These are phyloP conservation scores for Regulus satrapa DNA, from an alignment of 2,113 vertebrate genomes.

Conservation along the genomic window DNA sequence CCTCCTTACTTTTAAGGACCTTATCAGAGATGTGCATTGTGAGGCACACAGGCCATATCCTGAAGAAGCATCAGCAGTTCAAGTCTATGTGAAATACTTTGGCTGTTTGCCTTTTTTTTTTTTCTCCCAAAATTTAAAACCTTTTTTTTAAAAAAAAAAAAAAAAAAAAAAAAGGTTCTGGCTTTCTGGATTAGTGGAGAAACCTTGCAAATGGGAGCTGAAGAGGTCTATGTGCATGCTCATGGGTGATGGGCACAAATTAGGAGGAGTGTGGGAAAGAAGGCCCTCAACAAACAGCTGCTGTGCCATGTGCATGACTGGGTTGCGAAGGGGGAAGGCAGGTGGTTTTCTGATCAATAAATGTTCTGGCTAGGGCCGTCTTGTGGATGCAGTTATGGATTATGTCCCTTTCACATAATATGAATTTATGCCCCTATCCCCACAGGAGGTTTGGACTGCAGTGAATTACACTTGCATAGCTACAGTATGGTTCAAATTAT, in stretches of 20 bases:
- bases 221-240: slow-evolving; percentile 45
- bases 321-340: background rate
- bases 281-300: slow-evolving; percentile 7
- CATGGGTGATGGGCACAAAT: slow-evolving; percentile 8
- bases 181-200: background rate
- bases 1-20: background rate
- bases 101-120: background rate
- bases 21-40: background rate
- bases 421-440: slow-evolving; percentile 40
- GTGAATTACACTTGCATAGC: slow-evolving; percentile 5
- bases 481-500: slow-evolving; percentile 57
- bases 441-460: background rate
- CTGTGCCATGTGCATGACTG: background rate
- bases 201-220: background rate
- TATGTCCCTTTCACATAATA: background rate
- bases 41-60: background rate
- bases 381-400: background rate
- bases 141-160: no score
- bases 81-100: background rate
- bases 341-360: slow-evolving; percentile 56
- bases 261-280: slow-evolving; percentile 51
- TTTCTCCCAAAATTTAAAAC: no score
- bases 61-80: background rate
- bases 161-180: no score
- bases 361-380: background rate